Conservation (phyloP, 2,797 vertebrate species). For the Megaceryle alcyon region DNA sequence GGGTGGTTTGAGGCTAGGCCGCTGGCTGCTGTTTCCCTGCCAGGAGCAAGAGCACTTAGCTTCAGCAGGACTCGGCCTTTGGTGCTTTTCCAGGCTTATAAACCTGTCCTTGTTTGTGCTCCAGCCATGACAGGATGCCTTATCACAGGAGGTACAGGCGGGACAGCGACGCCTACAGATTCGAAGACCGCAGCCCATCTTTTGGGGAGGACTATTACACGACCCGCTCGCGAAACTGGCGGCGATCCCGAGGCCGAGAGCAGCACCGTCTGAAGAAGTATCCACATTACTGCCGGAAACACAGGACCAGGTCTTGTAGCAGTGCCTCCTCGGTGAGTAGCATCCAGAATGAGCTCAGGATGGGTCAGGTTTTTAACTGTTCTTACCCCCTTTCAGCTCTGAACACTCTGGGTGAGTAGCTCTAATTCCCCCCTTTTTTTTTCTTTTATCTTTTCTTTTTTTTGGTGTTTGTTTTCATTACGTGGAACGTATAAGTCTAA, state of each 20-base stretch:
- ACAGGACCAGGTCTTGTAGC: constrained; percentile 84
- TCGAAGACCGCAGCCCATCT: constrained; percentile 77
- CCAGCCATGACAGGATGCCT: constrained; percentile 78
- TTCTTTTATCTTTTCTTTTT: neutral
- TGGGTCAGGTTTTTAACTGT: constrained; percentile 38
- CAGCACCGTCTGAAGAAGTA: constrained; percentile 67
- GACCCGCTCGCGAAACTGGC: constrained; percentile 62
- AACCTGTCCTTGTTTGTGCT: neutral
- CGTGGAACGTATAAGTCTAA: neutral
- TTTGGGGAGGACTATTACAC: constrained; percentile 76
- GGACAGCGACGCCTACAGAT: constrained; percentile 68
- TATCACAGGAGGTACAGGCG: constrained; percentile 74
- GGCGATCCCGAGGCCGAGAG: constrained; percentile 72
- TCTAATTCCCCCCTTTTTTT: neutral
- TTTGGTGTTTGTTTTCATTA: neutral
- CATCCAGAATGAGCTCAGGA: constrained; percentile 66
- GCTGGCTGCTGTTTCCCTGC: neutral
- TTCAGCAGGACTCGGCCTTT: rapidly evolving
- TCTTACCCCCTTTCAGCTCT: constrained; percentile 63
- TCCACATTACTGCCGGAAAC: constrained; percentile 75
- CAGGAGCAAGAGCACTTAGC: rapidly evolving
- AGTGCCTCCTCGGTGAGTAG: constrained; percentile 85
- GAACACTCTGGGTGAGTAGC: constrained; percentile 78
- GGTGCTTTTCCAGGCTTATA: rapidly evolving
- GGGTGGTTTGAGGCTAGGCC: neutral